phyloP scores from a whole-genome alignment of 2,888 invertebrate genomes.

The Amphipyra berbera region DNA sequence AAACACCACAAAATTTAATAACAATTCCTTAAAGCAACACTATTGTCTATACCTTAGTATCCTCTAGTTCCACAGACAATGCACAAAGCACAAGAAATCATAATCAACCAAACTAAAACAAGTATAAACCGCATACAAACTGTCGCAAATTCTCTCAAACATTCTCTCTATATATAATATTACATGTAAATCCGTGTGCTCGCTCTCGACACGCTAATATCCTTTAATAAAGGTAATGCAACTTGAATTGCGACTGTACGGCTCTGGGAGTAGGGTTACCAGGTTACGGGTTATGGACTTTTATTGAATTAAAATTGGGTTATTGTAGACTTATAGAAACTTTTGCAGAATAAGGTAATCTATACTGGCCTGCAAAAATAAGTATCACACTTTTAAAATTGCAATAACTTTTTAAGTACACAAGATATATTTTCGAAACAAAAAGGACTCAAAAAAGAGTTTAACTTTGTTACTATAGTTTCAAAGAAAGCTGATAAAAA shows the following conservation, averaged over 20 bases:
- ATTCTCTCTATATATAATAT: conserved; percentile 45
- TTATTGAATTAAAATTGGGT: too few relatives aligned
- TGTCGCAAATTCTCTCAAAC: conserved; percentile 49
- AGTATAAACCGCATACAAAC: conserved; percentile 32
- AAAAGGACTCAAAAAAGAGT: too few relatives aligned
- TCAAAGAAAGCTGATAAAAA: too few relatives aligned
- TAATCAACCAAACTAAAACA: conserved; percentile 47
- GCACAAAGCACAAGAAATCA: conserved; percentile 41
- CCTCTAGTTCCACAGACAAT: not conserved
- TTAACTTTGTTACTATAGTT: too few relatives aligned
- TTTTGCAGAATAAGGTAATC: too few relatives aligned
- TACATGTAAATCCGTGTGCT: conserved; percentile 59
- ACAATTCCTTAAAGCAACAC: not conserved
- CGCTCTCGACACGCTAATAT: conserved; percentile 65
- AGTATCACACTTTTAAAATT: too few relatives aligned
- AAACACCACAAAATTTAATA: too few relatives aligned
- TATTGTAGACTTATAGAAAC: too few relatives aligned
- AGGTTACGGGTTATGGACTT: not conserved
- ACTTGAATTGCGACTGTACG: conserved; percentile 63
- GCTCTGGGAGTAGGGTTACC: conserved; percentile 34
- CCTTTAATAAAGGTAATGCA: conserved; percentile 70
- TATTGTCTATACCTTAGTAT: not conserved
- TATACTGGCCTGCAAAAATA: too few relatives aligned
- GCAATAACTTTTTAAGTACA: too few relatives aligned
- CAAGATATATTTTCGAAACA: too few relatives aligned